Evolutionary conservation across 2,113 vertebrate genomes (phyloP).

Genomic region (Pitta sordida): DNA sequence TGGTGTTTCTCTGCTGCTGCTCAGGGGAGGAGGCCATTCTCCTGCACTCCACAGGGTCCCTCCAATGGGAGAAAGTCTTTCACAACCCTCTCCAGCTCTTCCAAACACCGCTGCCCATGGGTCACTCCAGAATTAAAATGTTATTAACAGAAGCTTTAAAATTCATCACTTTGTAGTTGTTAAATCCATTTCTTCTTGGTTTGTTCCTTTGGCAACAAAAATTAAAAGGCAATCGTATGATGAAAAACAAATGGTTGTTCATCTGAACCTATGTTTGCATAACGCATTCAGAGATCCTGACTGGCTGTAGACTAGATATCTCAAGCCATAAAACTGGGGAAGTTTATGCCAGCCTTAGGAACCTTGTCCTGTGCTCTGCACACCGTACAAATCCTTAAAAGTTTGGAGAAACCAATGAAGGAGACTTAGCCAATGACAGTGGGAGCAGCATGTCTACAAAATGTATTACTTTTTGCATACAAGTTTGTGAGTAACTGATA

Average conservation of each 20-base stretch:
- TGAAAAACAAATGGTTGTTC: background rate
- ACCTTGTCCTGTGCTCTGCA: background rate
- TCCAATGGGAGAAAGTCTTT: too few species aligned
- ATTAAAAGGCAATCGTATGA: background rate
- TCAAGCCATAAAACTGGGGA: background rate
- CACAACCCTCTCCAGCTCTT: too few species aligned
- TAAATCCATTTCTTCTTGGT: slow-evolving; percentile 19
- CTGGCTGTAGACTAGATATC: background rate
- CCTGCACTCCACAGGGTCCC: too few species aligned
- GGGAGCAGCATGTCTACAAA: background rate
- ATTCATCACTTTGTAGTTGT: background rate
- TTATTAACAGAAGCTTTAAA: slow-evolving; percentile 2
- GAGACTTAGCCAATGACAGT: background rate
- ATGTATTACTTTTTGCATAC: background rate
- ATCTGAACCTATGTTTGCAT: background rate
- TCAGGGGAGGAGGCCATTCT: too few species aligned
- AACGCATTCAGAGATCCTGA: background rate
- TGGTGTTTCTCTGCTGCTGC: too few species aligned
- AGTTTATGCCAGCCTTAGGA: background rate
- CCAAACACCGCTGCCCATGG: too few species aligned
- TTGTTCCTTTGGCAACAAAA: slow-evolving; percentile 11
- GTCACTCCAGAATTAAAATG: background rate
- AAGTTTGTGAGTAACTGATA: background rate
- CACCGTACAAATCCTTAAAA: background rate
- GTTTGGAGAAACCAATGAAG: background rate